phyloP scores from a whole-genome alignment of 2,113 vertebrate genomes.

The Dasypus novemcinctus region DNA sequence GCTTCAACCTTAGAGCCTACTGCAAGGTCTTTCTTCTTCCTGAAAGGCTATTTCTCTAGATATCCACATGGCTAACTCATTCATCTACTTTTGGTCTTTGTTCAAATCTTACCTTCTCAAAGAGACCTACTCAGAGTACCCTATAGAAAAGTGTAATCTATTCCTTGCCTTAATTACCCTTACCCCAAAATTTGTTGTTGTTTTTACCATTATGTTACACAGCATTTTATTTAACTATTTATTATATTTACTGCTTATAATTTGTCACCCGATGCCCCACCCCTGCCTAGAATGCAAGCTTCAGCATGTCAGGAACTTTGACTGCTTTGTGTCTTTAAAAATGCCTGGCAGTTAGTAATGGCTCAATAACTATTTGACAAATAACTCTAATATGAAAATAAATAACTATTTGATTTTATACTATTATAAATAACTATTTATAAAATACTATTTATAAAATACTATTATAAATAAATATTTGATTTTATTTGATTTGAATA shows the following conservation, averaged over 20 bases:
- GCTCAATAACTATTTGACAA: background rate
- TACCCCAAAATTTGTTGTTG: background rate
- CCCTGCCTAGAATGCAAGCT: background rate
- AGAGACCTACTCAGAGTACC: background rate
- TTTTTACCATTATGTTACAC: background rate
- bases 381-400: background rate
- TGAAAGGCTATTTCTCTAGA: background rate
- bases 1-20: background rate
- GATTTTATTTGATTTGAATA: no score
- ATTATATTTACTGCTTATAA: background rate
- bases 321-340: background rate
- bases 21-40: background rate
- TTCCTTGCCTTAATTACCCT: background rate
- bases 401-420: background rate
- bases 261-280: background rate
- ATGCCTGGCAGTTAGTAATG: background rate
- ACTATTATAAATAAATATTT: no score
- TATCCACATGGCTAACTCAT: background rate
- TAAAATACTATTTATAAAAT: no score
- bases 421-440: no score
- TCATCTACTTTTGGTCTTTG: background rate
- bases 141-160: background rate
- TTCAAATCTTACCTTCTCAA: background rate
- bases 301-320: background rate
- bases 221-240: background rate